Evolutionary conservation across 2,888 invertebrate species (phyloP).

Genomic region (Acanthosepion pharaonis): DNA sequence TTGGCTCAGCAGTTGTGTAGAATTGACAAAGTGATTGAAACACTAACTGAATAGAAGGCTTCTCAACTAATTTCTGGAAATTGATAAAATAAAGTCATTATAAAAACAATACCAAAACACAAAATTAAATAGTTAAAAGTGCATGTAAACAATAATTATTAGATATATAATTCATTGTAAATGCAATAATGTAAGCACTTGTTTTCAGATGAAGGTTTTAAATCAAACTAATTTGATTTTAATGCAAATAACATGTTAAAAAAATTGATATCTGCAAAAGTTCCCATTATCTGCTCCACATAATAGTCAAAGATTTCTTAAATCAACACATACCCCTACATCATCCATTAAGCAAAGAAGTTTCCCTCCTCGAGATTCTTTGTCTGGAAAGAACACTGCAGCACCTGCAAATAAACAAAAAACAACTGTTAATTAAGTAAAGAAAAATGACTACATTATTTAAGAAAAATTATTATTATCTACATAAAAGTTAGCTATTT

Average conservation of each 20-base stretch:
- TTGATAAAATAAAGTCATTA: background rate
- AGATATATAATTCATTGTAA: too few relatives aligned
- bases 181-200: too few relatives aligned
- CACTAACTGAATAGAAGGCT: constrained; percentile 70
- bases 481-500: too few relatives aligned
- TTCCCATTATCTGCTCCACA: too few relatives aligned
- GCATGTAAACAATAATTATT: too few relatives aligned
- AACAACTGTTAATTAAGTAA: background rate
- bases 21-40: constrained; percentile 74
- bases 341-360: constrained; percentile 71
- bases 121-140: too few relatives aligned
- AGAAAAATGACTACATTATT: background rate
- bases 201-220: too few relatives aligned
- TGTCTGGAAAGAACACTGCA: constrained; percentile 73
- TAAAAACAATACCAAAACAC: too few relatives aligned
- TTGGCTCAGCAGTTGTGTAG: constrained; percentile 73
- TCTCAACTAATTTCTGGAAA: constrained; percentile 67
- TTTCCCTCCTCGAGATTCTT: constrained; percentile 70
- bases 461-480: too few relatives aligned
- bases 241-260: too few relatives aligned
- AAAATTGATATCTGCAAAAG: too few relatives aligned
- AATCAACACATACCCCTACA: constrained; percentile 62
- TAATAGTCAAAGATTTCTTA: background rate
- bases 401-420: constrained; percentile 63
- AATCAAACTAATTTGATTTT: too few relatives aligned